Evolutionary conservation across 2,797 vertebrate genomes (phyloP).

Genomic region (Chaetodon trifasciatus): DNA sequence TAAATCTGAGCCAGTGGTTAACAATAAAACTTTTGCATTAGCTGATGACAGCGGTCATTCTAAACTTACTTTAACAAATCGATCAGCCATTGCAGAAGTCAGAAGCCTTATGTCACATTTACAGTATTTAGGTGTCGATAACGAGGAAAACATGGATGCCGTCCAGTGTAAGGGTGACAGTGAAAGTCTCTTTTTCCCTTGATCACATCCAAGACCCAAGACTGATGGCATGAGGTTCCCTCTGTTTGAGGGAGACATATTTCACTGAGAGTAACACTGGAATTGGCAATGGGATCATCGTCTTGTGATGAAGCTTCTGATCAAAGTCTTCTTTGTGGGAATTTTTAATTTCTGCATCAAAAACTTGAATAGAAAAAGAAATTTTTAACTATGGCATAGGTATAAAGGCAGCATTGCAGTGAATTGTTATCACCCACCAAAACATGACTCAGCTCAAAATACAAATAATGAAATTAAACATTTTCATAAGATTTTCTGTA

Average conservation of each 20-base stretch:
- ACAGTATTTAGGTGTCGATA: neutral
- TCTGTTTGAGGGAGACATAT: neutral
- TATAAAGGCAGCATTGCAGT: neutral
- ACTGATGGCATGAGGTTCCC: neutral
- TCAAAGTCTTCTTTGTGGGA: neutral
- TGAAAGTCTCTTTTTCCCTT: neutral
- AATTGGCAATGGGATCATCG: neutral
- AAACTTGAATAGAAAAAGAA: neutral
- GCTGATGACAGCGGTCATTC: neutral
- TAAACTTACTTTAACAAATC: neutral
- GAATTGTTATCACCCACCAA: neutral
- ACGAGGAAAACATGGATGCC: neutral
- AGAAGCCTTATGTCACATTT: neutral
- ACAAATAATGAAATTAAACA: neutral
- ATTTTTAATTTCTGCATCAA: neutral
- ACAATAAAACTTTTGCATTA: neutral
- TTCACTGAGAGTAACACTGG: constrained; percentile 6
- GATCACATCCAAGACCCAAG: neutral
- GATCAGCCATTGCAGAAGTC: neutral
- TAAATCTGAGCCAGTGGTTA: neutral
- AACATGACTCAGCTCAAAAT: neutral
- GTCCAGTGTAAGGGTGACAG: neutral
- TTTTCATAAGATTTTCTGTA: neutral
- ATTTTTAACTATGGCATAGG: neutral
- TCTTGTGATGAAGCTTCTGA: neutral